phyloP scores from a whole-genome alignment of 2,888 invertebrate genomes.

The Drosophila recens region DNA sequence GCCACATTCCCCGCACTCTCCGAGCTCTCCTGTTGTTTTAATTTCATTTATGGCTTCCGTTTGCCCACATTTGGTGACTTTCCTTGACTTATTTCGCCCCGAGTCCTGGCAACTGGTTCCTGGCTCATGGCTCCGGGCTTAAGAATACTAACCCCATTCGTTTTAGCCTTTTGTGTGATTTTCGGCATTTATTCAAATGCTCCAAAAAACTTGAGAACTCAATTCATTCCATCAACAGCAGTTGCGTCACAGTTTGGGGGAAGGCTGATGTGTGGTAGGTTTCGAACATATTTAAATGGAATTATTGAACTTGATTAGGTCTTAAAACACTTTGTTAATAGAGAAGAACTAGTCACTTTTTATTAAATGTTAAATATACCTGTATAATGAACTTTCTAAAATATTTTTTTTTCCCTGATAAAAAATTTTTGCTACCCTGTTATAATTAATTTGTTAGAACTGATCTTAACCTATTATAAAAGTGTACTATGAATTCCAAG shows the following conservation, averaged over 20 bases:
- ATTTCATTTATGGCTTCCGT: constrained; percentile 81
- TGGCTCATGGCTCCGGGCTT: constrained; percentile 6
- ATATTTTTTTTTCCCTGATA: too few species aligned
- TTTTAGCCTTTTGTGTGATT: constrained; percentile 61
- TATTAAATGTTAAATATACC: neutral
- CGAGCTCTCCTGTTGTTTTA: constrained; percentile 66
- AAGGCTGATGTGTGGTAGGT: neutral
- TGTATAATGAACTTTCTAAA: neutral
- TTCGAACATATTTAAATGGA: constrained; percentile 8
- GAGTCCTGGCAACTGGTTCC: constrained; percentile 19
- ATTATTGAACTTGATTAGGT: constrained; percentile 13
- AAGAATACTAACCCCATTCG: constrained; percentile 10
- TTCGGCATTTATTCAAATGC: constrained; percentile 57
- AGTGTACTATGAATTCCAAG: too few species aligned
- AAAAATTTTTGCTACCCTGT: too few species aligned
- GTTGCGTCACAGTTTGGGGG: constrained; percentile 22
- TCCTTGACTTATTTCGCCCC: constrained; percentile 47
- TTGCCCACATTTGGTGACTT: constrained; percentile 68
- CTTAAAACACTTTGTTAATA: neutral
- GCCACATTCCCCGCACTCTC: constrained; percentile 51
- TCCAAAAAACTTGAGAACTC: constrained; percentile 55
- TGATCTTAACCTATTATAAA: too few species aligned
- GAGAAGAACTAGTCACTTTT: too few species aligned
- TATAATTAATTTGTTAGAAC: too few species aligned
- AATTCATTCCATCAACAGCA: constrained; percentile 60